A percentile compares a stretch with the other conserved stretches of the same genome.
These are phyloP conservation scores for Cydia pomonella DNA, from an alignment of 1,140 invertebrate species.

Conservation along the genomic window DNA sequence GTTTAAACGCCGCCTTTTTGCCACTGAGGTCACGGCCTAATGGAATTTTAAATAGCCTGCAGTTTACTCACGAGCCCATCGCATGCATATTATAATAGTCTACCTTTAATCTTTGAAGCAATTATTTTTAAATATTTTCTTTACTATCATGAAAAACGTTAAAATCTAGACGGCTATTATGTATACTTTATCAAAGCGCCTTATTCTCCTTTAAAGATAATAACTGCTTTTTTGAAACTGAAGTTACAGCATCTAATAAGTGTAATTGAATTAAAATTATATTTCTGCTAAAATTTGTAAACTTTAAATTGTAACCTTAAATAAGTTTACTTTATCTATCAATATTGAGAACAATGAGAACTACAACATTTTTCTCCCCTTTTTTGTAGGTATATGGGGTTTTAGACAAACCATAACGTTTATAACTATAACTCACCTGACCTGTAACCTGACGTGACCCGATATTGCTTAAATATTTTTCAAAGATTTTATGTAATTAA, in stretches of 20 bases:
- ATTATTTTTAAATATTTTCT: neutral
- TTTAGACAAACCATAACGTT: too few relatives aligned
- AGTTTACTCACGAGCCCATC: conserved; percentile 17
- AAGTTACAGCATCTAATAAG: neutral
- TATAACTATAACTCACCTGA: too few relatives aligned
- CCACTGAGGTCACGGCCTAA: conserved; percentile 27
- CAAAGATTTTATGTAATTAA: neutral
- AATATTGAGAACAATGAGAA: neutral
- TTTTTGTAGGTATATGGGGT: too few relatives aligned
- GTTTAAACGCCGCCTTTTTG: conserved; percentile 25
- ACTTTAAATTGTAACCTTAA: neutral
- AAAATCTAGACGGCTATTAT: neutral
- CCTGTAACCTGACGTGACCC: too few relatives aligned
- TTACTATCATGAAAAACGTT: neutral
- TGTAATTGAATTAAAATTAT: neutral
- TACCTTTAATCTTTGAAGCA: neutral
- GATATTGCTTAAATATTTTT: too few relatives aligned
- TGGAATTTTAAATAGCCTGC: conserved; percentile 32
- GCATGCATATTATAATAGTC: conserved; percentile 10
- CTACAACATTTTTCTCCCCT: neutral
- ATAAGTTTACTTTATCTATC: neutral
- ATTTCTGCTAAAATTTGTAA: neutral
- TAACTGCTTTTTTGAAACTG: neutral
- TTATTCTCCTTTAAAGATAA: neutral
- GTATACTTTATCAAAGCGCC: neutral